phyloP scores from a whole-genome alignment of 2,797 vertebrate species.

The Melanotaenia maccullochi region DNA sequence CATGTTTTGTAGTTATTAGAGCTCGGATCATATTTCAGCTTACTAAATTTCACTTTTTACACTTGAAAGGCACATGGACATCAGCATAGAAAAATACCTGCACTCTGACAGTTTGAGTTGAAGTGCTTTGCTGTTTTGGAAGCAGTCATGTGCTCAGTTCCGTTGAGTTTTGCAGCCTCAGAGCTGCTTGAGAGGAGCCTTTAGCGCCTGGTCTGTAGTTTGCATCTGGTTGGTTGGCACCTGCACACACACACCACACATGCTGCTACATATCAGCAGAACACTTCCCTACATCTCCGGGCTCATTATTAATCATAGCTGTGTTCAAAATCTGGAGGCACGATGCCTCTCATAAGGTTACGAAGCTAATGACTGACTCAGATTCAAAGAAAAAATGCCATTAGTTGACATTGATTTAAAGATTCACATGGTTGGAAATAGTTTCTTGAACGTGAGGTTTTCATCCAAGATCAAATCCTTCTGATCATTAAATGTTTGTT shows the following conservation, averaged over 20 bases:
- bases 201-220: conserved; percentile 16
- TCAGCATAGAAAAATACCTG: conserved; percentile 23
- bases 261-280: conserved; percentile 25
- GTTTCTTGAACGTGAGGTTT: background rate
- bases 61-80: background rate
- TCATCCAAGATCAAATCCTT: background rate
- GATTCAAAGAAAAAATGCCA: background rate
- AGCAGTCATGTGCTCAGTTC: conserved; percentile 44
- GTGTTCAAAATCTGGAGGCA: conserved; percentile 10
- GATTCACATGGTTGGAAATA: background rate
- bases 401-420: background rate
- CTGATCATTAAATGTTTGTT: background rate
- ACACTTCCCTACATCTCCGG: conserved; percentile 5
- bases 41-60: background rate
- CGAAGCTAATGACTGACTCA: conserved; percentile 25
- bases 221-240: conserved; percentile 34
- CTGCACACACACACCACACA: conserved; percentile 17
- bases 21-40: background rate
- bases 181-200: conserved; percentile 18
- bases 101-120: conserved; percentile 25
- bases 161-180: conserved; percentile 38
- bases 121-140: conserved; percentile 26
- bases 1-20: background rate
- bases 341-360: conserved; percentile 23
- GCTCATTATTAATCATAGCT: conserved; percentile 35